A percentile compares a stretch with the other conserved stretches of the same genome.
Conservation (phyloP, 2,888 invertebrate genomes). For the Altica lythri region DNA sequence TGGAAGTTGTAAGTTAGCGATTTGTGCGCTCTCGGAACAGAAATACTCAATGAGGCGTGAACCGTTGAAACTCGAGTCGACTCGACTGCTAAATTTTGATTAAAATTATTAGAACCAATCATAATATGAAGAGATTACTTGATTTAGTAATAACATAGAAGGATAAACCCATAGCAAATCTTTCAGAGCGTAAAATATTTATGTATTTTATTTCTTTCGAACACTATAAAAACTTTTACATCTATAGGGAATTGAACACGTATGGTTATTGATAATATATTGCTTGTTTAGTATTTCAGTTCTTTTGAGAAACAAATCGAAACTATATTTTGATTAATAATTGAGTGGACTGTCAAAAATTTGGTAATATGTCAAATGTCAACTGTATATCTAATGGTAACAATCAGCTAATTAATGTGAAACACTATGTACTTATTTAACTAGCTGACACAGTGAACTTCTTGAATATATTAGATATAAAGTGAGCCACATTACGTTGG, state of each 20-base stretch:
- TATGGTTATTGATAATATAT: slow-evolving; percentile 7
- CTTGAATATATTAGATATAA: no score
- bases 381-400: no score
- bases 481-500: no score
- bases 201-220: slow-evolving; percentile 36
- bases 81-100: slow-evolving; percentile 45
- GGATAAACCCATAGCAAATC: slow-evolving; percentile 20
- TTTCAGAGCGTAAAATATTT: slow-evolving; percentile 43
- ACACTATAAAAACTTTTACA: slow-evolving; percentile 16
- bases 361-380: no score
- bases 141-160: slow-evolving; percentile 42
- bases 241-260: slow-evolving; percentile 1
- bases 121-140: slow-evolving; percentile 44
- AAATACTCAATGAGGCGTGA: slow-evolving; percentile 39
- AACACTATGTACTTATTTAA: no score
- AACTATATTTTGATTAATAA: no score
- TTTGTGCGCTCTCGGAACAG: background rate
- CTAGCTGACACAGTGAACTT: no score
- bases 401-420: no score
- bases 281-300: slow-evolving; percentile 6
- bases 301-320: no score
- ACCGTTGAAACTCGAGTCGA: slow-evolving; percentile 41
- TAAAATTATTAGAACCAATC: slow-evolving; percentile 47
- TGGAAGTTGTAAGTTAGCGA: background rate
- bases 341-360: no score